Evolutionary conservation across 2,113 vertebrate species (phyloP).

Genomic region (Gobius niger): DNA sequence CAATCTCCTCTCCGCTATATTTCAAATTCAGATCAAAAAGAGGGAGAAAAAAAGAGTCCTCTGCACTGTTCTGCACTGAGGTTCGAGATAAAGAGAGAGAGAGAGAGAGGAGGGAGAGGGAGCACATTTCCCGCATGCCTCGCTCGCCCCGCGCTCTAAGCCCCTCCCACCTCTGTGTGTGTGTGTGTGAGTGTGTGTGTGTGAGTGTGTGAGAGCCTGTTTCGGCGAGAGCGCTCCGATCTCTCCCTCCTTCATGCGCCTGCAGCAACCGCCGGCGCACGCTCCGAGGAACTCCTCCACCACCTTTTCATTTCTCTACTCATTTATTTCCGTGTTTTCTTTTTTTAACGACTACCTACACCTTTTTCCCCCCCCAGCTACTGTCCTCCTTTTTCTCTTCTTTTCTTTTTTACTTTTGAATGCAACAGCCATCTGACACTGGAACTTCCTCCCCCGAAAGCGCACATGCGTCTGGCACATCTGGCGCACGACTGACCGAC

Average conservation of each 20-base stretch:
- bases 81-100: too few species aligned
- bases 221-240: not conserved
- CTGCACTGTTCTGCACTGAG: too few species aligned
- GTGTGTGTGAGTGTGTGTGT: not conserved
- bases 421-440: not conserved
- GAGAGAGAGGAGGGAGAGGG: not conserved
- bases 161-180: constrained; percentile 8
- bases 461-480: not conserved
- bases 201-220: not conserved
- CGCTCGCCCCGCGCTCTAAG: not conserved
- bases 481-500: not conserved
- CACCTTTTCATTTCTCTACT: not conserved
- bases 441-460: not conserved
- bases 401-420: not conserved
- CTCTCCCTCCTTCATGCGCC: not conserved
- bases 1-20: too few species aligned
- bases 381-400: not conserved
- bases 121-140: constrained; percentile 2
- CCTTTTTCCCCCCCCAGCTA: not conserved
- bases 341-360: not conserved
- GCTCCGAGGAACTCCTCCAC: not conserved
- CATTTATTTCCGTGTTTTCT: not conserved
- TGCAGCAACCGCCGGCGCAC: not conserved
- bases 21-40: too few species aligned
- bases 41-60: too few species aligned